These are phyloP conservation scores for Belonocnema kinseyi DNA, from an alignment of 1,140 invertebrate genomes.

Conservation along the genomic window DNA sequence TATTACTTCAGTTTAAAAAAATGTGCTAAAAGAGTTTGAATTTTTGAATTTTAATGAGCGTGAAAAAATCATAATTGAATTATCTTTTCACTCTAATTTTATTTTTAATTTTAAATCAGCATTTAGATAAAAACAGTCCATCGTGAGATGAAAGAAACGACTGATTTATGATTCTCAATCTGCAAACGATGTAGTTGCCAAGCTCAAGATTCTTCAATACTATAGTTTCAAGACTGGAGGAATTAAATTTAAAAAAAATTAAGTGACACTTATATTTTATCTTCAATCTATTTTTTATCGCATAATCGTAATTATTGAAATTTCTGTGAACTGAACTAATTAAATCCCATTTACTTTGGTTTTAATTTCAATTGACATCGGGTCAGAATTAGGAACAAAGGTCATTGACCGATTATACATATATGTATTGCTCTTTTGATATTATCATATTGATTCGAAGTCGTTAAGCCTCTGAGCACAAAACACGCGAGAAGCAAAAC, in stretches of 20 bases:
- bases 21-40: too few relatives aligned
- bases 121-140: background rate
- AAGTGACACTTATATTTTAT: too few relatives aligned
- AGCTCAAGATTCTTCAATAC: slow-evolving; percentile 6
- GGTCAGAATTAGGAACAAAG: slow-evolving; percentile 1
- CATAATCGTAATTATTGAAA: too few relatives aligned
- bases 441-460: slow-evolving; percentile 18
- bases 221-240: background rate
- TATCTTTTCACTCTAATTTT: background rate
- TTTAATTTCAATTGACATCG: too few relatives aligned
- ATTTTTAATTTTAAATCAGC: background rate
- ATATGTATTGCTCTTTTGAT: slow-evolving; percentile 1
- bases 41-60: too few relatives aligned
- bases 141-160: background rate
- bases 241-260: background rate
- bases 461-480: background rate
- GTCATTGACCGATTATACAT: background rate
- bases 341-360: too few relatives aligned
- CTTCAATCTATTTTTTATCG: too few relatives aligned
- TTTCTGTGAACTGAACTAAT: too few relatives aligned
- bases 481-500: slow-evolving; percentile 23
- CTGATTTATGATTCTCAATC: slow-evolving; percentile 4
- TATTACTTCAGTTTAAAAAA: too few relatives aligned
- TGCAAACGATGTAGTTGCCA: background rate
- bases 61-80: too few relatives aligned